A percentile compares a stretch with the other conserved stretches of the same genome.
Conservation (phyloP, 2,888 invertebrate genomes). For the Euproctis similis region DNA sequence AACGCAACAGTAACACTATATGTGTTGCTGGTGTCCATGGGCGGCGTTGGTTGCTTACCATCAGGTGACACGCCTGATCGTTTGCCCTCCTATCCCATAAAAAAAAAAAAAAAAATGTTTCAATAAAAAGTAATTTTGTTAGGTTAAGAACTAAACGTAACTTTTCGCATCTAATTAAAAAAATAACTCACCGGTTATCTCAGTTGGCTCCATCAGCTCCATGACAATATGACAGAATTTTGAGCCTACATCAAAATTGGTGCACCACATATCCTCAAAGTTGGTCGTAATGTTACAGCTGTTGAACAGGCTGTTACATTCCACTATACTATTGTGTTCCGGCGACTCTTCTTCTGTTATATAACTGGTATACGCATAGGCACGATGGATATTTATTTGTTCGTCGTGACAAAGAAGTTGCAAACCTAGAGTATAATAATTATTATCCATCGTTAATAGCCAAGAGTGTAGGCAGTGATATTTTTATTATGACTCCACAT, state of each 20-base stretch:
- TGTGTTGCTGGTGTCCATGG: no score
- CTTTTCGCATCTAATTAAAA: no score
- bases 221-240: constrained; percentile 57
- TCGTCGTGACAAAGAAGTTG: constrained; percentile 56
- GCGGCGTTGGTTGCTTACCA: no score
- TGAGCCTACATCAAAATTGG: constrained; percentile 45
- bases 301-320: constrained; percentile 77
- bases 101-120: no score
- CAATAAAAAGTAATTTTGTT: neutral
- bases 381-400: constrained; percentile 39
- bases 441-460: no score
- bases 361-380: constrained; percentile 47
- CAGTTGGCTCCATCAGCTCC: constrained; percentile 46
- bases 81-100: no score
- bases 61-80: no score
- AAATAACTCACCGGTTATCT: constrained; percentile 51
- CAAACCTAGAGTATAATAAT: no score
- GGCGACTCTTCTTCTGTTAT: constrained; percentile 36
- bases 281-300: constrained; percentile 81
- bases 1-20: no score
- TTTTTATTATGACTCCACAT: no score
- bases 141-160: no score
- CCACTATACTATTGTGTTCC: constrained; percentile 32
- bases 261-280: constrained; percentile 80
- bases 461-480: no score